Percentiles rank a stretch among this genome's conserved stretches.
These are phyloP conservation scores for Sitophilus oryzae DNA, from an alignment of 1,140 invertebrate species.

Conservation along the genomic window DNA sequence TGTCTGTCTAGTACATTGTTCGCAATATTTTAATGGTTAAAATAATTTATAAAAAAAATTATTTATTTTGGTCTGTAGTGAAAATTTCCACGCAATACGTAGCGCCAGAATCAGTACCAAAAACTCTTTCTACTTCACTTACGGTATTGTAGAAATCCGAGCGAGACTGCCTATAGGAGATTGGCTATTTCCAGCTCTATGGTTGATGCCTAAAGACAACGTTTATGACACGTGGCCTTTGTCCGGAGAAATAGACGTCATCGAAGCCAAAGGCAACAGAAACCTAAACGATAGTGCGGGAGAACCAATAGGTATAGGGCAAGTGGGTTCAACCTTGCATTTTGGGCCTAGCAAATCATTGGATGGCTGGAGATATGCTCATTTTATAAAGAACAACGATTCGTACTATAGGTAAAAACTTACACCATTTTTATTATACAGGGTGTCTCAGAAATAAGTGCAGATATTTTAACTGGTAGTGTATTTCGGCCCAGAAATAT, in stretches of 20 bases:
- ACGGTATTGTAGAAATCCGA: constrained; percentile 59
- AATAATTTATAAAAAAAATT: neutral
- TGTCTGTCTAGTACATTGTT: neutral
- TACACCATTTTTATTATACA: neutral
- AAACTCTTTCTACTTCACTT: constrained; percentile 58
- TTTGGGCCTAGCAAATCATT: constrained; percentile 53
- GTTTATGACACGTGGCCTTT: constrained; percentile 54
- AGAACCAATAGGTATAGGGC: constrained; percentile 53
- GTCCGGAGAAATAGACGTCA: constrained; percentile 52
- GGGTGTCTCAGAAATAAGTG: too few species aligned
- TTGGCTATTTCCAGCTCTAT: constrained; percentile 66
- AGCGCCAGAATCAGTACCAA: constrained; percentile 61
- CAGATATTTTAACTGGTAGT: too few species aligned
- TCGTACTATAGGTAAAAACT: constrained; percentile 42
- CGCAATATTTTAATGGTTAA: neutral
- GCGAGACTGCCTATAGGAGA: constrained; percentile 66
- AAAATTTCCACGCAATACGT: constrained; percentile 52
- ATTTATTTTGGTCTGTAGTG: neutral
- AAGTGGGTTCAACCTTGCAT: constrained; percentile 55
- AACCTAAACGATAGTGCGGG: constrained; percentile 45
- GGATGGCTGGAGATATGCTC: constrained; percentile 51
- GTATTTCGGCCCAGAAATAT: too few species aligned
- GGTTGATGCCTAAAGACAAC: constrained; percentile 54
- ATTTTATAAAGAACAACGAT: constrained; percentile 44
- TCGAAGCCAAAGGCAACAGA: constrained; percentile 54